Evolutionary conservation across 2,797 vertebrate genomes (phyloP), one percentile per base, ranked within the genome.

Genomic region (Pipistrellus nathusii): DNA sequence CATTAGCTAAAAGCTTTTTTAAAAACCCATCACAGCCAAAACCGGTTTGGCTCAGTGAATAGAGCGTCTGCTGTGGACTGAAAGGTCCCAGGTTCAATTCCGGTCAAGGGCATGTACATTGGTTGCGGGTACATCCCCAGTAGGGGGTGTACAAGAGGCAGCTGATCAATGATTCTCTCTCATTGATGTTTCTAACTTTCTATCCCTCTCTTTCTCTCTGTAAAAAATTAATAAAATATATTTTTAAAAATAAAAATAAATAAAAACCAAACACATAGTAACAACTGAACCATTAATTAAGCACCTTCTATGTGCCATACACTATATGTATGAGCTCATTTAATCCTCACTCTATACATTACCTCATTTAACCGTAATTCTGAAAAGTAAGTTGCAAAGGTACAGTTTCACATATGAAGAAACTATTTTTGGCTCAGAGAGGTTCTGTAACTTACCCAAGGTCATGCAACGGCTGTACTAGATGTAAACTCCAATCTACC

Each of bases 401-500:
- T 89, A 18, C 68, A 53, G 4, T 87, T 84, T 93, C 66, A 94
- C 62, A 59, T 46, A 2, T 53, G 38, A 90, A 78, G 86, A 95
- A 94, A 90, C 53, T 90, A 46, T 44, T 76, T 93, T 93, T 89
- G 59, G 23, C 64, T 83, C 81, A 89, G 23, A 69, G 62, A 92
- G 6, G 23, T 91, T 95, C 62, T 83, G 13, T 89, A 73, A 46
- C 25, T 80, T 94, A 92, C 20, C 51, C 48, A 87, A 77, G 18
- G 23, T 71, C 62, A 27, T 27, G 6, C 23, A 88, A 55, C 53
- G 12, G 57, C 48, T 88, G 20, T 88, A 41, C 21, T 25, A 85
- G 51, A 62, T 88, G 18, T 80, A 91, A 94, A 83, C 88, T 23
- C 41, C 48, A 80, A n/a, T 21, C 32, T 83, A 38, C 55, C 23